A percentile compares a stretch with the other conserved stretches of the same genome.
Evolutionary conservation across 2,888 invertebrate genomes (phyloP).

Genomic region (Drosophila hamatofila): DNA sequence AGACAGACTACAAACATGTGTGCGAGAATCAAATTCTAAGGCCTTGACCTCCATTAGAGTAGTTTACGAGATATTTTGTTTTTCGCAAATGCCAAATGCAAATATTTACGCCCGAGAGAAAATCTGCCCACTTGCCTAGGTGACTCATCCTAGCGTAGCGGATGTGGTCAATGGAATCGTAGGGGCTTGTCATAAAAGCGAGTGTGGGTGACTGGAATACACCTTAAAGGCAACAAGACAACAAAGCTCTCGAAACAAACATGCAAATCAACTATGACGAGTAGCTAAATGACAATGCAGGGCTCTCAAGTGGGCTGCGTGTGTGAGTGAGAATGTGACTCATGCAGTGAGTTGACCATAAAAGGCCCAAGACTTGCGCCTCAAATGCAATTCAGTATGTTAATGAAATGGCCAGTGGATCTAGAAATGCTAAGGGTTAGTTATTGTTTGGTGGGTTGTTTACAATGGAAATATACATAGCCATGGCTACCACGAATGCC

Average conservation of each 20-base stretch:
- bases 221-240: constrained; percentile 48
- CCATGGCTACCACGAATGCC: constrained; percentile 38
- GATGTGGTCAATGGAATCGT: constrained; percentile 64
- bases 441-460: constrained; percentile 11
- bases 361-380: constrained; percentile 15
- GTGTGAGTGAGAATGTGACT: constrained; percentile 39
- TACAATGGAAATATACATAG: constrained; percentile 4
- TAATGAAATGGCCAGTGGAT: constrained; percentile 37
- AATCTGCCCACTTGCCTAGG: constrained; percentile 31
- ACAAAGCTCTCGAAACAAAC: neutral
- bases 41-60: constrained; percentile 44
- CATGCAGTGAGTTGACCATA: constrained; percentile 46
- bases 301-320: constrained; percentile 24
- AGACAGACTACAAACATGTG: constrained; percentile 3
- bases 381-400: constrained; percentile 23
- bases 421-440: constrained; percentile 31
- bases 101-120: constrained; percentile 22
- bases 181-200: constrained; percentile 53
- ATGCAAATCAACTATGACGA: constrained; percentile 50
- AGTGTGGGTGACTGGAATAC: constrained; percentile 60
- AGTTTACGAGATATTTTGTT: constrained; percentile 20
- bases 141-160: constrained; percentile 48
- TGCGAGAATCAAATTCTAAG: constrained; percentile 14
- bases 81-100: constrained; percentile 44
- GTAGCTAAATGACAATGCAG: constrained; percentile 46